Evolutionary conservation across 2,888 invertebrate genomes (phyloP).

Genomic region (Uloborus plumipes): DNA sequence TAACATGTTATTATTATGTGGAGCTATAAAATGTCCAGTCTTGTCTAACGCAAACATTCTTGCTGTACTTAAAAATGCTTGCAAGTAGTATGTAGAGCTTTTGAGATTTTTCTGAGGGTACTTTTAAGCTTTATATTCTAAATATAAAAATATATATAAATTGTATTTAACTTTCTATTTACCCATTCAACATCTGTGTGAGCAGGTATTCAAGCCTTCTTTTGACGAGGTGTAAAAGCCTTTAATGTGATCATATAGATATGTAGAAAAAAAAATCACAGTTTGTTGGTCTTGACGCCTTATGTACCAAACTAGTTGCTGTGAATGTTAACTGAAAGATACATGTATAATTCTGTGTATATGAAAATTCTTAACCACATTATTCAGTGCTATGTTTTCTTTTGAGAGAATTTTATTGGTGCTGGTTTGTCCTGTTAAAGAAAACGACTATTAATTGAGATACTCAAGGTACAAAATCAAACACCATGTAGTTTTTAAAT

Average conservation of each 20-base stretch:
- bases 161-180: conserved; percentile 21
- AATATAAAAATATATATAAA: neutral
- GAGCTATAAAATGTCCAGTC: conserved; percentile 4
- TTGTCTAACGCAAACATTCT: conserved; percentile 21
- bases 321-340: conserved; percentile 14
- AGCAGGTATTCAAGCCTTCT: conserved; percentile 24
- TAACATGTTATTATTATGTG: neutral
- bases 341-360: neutral
- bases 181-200: conserved; percentile 37
- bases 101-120: conserved; percentile 27
- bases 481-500: too few relatives aligned
- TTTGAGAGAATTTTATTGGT: too few relatives aligned
- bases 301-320: conserved; percentile 32
- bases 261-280: conserved; percentile 22
- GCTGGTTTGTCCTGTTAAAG: too few relatives aligned
- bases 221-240: conserved; percentile 35
- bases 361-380: too few relatives aligned
- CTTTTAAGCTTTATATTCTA: conserved; percentile 56
- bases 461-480: too few relatives aligned
- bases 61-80: conserved; percentile 51
- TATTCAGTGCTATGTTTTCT: too few relatives aligned
- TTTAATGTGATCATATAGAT: conserved; percentile 30
- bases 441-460: too few relatives aligned
- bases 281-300: conserved; percentile 39
- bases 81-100: conserved; percentile 48